A percentile compares a stretch with the other conserved stretches of the same genome.
These are phyloP conservation scores for Kryphioiulus occultus DNA, from an alignment of 2,888 invertebrate species.

Conservation along the genomic window DNA sequence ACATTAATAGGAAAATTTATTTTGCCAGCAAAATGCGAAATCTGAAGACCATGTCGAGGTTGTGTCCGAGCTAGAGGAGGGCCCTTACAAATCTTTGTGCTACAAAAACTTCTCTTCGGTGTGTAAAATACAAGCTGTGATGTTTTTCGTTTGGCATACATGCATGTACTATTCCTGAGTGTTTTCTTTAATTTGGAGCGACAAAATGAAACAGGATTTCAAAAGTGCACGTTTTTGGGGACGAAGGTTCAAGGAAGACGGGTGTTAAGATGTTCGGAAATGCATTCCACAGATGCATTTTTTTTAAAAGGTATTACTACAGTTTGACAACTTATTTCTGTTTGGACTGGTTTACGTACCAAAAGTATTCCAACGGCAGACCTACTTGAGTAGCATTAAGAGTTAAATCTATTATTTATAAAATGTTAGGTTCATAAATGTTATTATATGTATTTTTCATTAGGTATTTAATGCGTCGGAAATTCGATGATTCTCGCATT, in stretches of 20 bases:
- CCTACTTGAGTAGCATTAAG: constrained; percentile 36
- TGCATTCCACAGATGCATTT: constrained; percentile 30
- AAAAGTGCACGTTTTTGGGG: background rate
- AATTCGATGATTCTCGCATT: constrained; percentile 32
- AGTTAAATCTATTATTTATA: constrained; percentile 39
- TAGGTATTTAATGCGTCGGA: constrained; percentile 31
- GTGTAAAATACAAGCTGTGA: constrained; percentile 22
- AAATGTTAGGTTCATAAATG: constrained; percentile 39
- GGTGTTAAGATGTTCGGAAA: background rate
- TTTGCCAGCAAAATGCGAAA: background rate
- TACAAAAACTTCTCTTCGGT: background rate
- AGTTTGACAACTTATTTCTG: constrained; percentile 11
- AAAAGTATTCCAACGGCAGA: constrained; percentile 11
- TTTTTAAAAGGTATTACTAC: background rate
- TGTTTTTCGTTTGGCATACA: background rate
- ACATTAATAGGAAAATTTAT: background rate
- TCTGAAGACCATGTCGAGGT: background rate
- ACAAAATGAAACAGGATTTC: background rate
- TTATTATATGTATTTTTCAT: constrained; percentile 36
- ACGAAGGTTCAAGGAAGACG: background rate
- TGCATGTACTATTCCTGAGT: background rate
- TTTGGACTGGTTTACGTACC: background rate
- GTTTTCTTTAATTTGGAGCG: background rate
- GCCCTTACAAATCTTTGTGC: background rate
- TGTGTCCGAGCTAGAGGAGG: background rate